Evolutionary conservation across 2,113 vertebrate species (phyloP), one percentile per base, ranked within the genome.

Genomic region (Aegotheles bennettii): DNA sequence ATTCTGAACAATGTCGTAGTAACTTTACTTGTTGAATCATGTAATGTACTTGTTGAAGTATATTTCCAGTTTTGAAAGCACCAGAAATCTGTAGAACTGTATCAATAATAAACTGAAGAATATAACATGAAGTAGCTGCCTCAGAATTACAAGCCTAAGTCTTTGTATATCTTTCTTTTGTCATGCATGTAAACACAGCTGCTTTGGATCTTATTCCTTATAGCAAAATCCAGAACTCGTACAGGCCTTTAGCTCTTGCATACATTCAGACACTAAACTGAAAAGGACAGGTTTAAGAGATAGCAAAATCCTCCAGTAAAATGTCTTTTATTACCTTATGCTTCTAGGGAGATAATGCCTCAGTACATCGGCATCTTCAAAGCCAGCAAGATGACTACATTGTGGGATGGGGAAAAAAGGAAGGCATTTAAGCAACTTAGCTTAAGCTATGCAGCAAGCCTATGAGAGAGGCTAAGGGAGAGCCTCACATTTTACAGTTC

Each of bases 131-230:
- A 78, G 43, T 19, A 74, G 14, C 29, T 92, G 76, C 43, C 70
- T 64, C 57, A 95, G 89, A 96, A 96, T 93, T 94, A 95, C 50
- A 93, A 91, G 61, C 74, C 59, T 42, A 94, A 25, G 65, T 67
- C 79, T 90, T 80, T 51, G 43, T 33, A 61, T 25, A 59, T 70
- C 57, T 56, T 77, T 59, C 25, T 28, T 95, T 73, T 79, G 28
- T 40, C 76, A 36, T 6, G 15, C 28, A 61, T 10, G 3, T 42
- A 26, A 36, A 59, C 13, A 42, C 31, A 89, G 36, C 50, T 77
- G 26, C 47, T 93, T 89, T 79, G 71, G 50, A 92, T 61, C 77
- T 47, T 48, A 83, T 65, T 84, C 65, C 71, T 64, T 89, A 74
- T 31, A 74, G 51, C 78, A 91, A 93, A 96, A 90, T 33, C 24